Base-by-base conservation (phyloP, 1,140 invertebrate genomes). In the Cotesia vestalis region DNA sequence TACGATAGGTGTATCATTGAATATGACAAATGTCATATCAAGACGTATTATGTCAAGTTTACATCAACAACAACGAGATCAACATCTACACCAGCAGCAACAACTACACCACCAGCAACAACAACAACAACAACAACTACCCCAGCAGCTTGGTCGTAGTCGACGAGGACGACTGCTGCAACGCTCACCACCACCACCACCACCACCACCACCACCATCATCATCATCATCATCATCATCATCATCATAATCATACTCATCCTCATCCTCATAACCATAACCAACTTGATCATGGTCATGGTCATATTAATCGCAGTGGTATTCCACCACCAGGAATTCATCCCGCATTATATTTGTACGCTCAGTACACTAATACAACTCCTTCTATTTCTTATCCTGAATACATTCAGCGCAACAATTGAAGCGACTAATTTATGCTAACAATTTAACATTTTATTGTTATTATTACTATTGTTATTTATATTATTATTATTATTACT, bases 301-400 rank as follows among this genome's bases (percentile, higher is more conserved):
- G 80, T 73, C 81, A 81, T 66, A 76, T 46, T 40, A 40, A 40
- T 46, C 40, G 40, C 11, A 46, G 78, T 62, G 73, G 74, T 66
- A 79, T 81, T 59, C 77, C 81, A 67, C 81, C 85, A 73, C 81
- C 84, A 69, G 84, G 83, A 63, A 78, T 86, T 77, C 83, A 87
- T 74, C 85, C 86, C 75, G 83, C 84, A 69, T 78, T 87, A 60
- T 87, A 86, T 77, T 63, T 86, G 61, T 86, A 87, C 76, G 85
- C 86, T 71, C 86, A 86, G 81, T 86, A 86, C 76, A 81, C 83
- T 70, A 84, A 81, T 57, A 78, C 78, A 72, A 82, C 73, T 67
- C 73, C 84, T 66, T 46, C 84, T 64, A 80, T 83, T 77, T 79
- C 81, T 73, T 87, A 86, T 80, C 80, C 83, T 70, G 86, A 86